Base-by-base conservation (phyloP, 2,113 vertebrate genomes). In the Colossoma macropomum region DNA sequence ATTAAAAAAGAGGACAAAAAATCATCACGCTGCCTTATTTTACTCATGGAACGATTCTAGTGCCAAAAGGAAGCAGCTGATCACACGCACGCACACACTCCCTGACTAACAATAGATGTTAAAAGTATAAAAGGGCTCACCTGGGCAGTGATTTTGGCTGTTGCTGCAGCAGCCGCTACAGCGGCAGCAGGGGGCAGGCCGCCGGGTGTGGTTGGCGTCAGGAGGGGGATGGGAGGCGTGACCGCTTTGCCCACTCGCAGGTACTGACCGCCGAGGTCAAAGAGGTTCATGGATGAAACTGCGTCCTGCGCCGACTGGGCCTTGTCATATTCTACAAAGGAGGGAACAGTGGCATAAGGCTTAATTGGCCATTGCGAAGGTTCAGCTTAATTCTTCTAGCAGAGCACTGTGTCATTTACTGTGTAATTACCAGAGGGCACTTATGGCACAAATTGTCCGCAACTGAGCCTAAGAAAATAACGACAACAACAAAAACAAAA, bases 271-370 rank as follows among this genome's bases (percentile, higher is more conserved):
- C 98, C 98, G 70, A 99, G 91, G 89, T 99, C 98, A 85, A 99
- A 99, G 65, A 99, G 97, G 92, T 99, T 99, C 97, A 99, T 99
- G 80, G 98, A 99, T 27, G 98, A 99, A 12, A 99, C 98, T 0
- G 98, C 97, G 1, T 99, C 98, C 89, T 97, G 95, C 12, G 98
- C 95, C 52, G 97, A 99, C 93, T 99, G 98, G 1, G 97, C 96
- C 90, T 99, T 98, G 90, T 99, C 98, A 1, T 99, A 99, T 71
- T 99, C 98, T 99, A 79, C 52, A 85, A 96, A 17, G 88, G 87
- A 87, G 50, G 83, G 88, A 82, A 89, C 69, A 77, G 84, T 86
- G 38, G 83, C 84, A 78, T 86, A 70, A 74, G 13, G 60, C 41
- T 71, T 45, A 75, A 84, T 3, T 16, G 50, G 41, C 17, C 50